Evolutionary conservation across 2,888 invertebrate species (phyloP).

Genomic region (Eupelmus urozonus): DNA sequence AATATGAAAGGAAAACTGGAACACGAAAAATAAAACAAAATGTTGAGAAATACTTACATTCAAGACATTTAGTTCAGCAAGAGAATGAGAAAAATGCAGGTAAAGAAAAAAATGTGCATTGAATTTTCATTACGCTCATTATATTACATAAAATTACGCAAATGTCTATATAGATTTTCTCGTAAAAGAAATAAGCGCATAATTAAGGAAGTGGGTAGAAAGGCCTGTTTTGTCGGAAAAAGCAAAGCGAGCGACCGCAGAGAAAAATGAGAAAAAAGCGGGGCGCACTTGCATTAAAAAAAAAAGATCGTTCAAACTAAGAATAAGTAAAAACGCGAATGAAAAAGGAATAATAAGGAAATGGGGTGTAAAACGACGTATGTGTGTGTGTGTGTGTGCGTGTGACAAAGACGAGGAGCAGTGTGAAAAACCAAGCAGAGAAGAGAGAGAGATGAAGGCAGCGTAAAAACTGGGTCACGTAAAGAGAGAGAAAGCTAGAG

Average conservation of each 20-base stretch:
- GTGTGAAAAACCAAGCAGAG: constrained; percentile 34
- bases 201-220: constrained; percentile 26
- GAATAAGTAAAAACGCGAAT: constrained; percentile 44
- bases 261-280: constrained; percentile 3
- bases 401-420: constrained; percentile 44
- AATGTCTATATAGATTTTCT: background rate
- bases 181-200: background rate
- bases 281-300: background rate
- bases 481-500: constrained; percentile 6
- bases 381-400: too few species aligned
- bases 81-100: too few species aligned
- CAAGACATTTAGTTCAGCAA: background rate
- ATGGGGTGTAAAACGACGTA: constrained; percentile 57
- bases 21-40: too few species aligned
- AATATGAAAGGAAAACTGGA: background rate
- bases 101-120: too few species aligned
- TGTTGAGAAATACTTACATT: background rate
- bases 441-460: background rate
- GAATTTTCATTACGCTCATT: too few species aligned
- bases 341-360: constrained; percentile 55
- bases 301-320: constrained; percentile 27
- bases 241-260: constrained; percentile 26
- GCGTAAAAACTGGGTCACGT: constrained; percentile 38
- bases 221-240: constrained; percentile 8
- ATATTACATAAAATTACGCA: background rate